Base-by-base conservation (phyloP, 2,888 invertebrate species). In the Euphydryas editha region DNA sequence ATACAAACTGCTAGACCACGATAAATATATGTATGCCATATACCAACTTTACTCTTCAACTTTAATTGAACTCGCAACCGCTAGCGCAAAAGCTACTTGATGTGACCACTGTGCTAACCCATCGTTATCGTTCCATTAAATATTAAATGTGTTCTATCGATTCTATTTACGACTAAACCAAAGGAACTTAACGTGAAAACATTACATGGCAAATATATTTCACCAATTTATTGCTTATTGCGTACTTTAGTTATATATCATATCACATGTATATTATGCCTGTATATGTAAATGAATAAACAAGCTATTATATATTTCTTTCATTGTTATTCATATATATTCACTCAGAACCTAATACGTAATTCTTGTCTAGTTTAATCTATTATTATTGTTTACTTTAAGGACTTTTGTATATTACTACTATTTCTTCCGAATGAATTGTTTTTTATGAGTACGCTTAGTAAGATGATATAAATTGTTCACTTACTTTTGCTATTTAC, bases 291-390 rank as follows among this genome's bases (percentile, higher is more conserved):
- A 54, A 54, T 36, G 36, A 54, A 36, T 54, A 54, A 54, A 54
- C 54, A 54, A 54, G 36, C 54, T 30, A 54, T 54, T 36, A 36
- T 54, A n/a, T n/a, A 54, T 36, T 54, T 54, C 36, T 54, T 54
- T 36, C 36, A 54, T 54, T 54, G 54, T 17, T 36, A 17, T 54
- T 18, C 54, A 54, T 54, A 54, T 17, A 54, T 36, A 54, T 54
- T 54, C 17, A 54, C 30, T 54, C 30, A 4, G 11, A 13, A 21
- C 15, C 21, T 51, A 51, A 54, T 54, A 30, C 36, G 30, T 30
- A 54, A 24, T 54, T 30, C 11, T 54, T 17, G 54, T 36, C 30
- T 54, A 18, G 17, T 30, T 11, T 54, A 17, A 17, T 36, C 30
- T 54, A 36, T 36, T 36, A 36, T 54, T 36, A 36, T 54, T 36